A percentile compares a stretch with the other conserved stretches of the same genome.
Evolutionary conservation across 2,888 invertebrate genomes (phyloP).

Genomic region (Ashinkailepas kermadecensis): DNA sequence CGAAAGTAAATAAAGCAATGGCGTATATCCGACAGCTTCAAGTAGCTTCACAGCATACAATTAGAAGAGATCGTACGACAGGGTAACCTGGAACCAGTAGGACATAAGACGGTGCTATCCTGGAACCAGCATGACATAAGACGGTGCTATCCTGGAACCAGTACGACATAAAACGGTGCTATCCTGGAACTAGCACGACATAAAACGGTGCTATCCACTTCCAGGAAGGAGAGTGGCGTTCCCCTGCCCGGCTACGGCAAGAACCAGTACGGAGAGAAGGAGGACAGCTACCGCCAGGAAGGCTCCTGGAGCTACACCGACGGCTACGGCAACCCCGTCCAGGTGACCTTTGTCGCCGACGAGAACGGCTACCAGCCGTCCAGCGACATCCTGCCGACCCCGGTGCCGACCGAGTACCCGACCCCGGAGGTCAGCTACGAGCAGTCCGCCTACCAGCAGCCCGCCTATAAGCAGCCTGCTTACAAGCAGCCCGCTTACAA

Average conservation of each 20-base stretch:
- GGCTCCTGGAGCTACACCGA: conserved; percentile 12
- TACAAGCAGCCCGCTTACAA: too few species aligned
- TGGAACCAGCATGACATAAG: too few species aligned
- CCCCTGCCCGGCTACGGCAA: conserved; percentile 10
- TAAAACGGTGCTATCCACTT: background rate
- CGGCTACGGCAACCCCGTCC: background rate
- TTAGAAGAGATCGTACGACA: too few species aligned
- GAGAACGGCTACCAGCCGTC: conserved; percentile 20
- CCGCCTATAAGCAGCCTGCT: background rate
- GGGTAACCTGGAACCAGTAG: too few species aligned
- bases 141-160: too few species aligned
- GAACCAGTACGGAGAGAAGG: background rate
- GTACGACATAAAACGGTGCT: too few species aligned
- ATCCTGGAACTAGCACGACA: too few species aligned
- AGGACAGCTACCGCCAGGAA: conserved; percentile 1
- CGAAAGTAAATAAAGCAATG: too few species aligned
- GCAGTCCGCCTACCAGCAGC: background rate
- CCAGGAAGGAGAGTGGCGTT: background rate
- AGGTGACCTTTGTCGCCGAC: conserved; percentile 11
- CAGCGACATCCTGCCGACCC: conserved; percentile 2
- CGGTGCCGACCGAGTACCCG: conserved; percentile 14
- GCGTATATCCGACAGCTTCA: too few species aligned
- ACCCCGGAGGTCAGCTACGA: conserved; percentile 5
- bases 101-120: too few species aligned
- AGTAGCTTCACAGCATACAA: too few species aligned